A percentile compares a stretch with the other conserved stretches of the same genome.
These are phyloP conservation scores for Maconellicoccus hirsutus DNA, from an alignment of 1,140 invertebrate species.

Conservation along the genomic window DNA sequence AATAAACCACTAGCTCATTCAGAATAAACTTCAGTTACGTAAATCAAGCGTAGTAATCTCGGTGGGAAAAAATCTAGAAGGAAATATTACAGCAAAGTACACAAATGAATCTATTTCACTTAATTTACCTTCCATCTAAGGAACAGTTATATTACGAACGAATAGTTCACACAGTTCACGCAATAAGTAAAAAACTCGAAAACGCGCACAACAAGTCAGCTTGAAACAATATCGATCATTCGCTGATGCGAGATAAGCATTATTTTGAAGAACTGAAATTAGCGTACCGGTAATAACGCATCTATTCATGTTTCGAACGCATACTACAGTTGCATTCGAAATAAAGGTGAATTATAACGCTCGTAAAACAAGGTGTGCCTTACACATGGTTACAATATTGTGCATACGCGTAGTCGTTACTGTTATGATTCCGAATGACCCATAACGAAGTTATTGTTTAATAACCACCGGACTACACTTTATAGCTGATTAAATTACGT, in stretches of 20 bases:
- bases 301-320: neutral
- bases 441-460: too few species aligned
- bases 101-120: neutral
- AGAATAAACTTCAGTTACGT: neutral
- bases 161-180: neutral
- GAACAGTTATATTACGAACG: neutral
- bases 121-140: neutral
- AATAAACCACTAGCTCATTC: neutral
- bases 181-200: neutral
- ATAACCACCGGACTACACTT: neutral
- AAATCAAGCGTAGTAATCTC: neutral
- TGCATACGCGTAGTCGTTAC: neutral
- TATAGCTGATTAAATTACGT: neutral
- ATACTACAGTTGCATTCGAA: neutral
- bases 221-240: neutral
- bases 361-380: neutral
- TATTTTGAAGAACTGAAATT: neutral
- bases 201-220: neutral
- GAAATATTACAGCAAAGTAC: neutral
- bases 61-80: neutral
- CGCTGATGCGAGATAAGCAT: neutral
- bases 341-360: neutral
- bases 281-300: slow-evolving; percentile 1
- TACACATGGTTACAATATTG: neutral
- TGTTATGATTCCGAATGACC: too few species aligned